These are phyloP conservation scores for Lordiphosa collinella DNA, from an alignment of 1,140 invertebrate genomes.

Conservation along the genomic window DNA sequence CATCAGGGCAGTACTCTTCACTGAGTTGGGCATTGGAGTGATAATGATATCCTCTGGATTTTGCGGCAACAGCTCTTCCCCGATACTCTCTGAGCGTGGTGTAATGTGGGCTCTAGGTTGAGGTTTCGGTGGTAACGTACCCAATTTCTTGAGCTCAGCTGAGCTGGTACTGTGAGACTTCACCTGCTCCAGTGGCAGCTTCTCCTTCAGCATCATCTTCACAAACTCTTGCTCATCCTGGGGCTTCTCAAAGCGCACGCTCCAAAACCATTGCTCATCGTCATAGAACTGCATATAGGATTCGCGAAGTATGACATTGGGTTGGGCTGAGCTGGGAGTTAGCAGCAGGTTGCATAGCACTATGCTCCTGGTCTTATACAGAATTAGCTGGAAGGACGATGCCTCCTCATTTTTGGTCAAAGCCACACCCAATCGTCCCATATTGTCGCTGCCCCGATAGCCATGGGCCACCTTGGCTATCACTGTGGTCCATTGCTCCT, in stretches of 20 bases:
- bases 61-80: background rate
- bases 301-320: conserved; percentile 18
- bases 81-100: background rate
- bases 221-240: conserved; percentile 45
- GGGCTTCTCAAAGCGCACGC: conserved; percentile 36
- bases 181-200: conserved; percentile 11
- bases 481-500: conserved; percentile 23
- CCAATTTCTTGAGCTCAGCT: background rate
- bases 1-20: background rate
- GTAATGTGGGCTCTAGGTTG: background rate
- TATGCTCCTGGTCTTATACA: conserved; percentile 44
- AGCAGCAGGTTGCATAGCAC: conserved; percentile 21
- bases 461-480: conserved; percentile 52
- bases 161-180: background rate
- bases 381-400: conserved; percentile 35
- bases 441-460: conserved; percentile 23
- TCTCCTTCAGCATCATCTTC: background rate
- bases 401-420: conserved; percentile 21
- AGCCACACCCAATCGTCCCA: conserved; percentile 57
- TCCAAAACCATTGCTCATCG: conserved; percentile 44
- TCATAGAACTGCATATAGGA: conserved; percentile 68
- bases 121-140: background rate
- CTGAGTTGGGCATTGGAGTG: background rate
- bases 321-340: conserved; percentile 1
- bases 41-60: background rate